Base-by-base conservation (phyloP, 2,113 vertebrate species). In the Thymallus thymallus region DNA sequence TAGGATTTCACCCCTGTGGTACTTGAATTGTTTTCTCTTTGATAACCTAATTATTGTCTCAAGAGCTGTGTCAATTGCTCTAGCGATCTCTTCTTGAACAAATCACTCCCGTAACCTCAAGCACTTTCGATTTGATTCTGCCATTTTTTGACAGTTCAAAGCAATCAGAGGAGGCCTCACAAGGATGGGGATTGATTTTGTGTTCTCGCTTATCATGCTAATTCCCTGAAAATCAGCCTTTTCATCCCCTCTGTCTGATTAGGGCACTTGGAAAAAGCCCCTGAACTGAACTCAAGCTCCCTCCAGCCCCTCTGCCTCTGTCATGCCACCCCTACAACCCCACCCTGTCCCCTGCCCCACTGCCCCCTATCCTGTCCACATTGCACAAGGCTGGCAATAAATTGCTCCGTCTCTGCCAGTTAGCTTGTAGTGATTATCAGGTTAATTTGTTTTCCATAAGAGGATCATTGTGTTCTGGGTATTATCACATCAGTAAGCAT, bases 21-120 rank as follows among this genome's bases (percentile, higher is more conserved):
- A 98, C 97, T 98, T 97, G 97, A 98, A 99, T 97, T 98, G 98
- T 98, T 98, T 98, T 98, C 97, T 97, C 98, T 99, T 98, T 99
- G 98, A 99, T 99, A 99, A 99, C 98, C 97, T 96, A 99, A 99
- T 99, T 99, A 99, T 98, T 98, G 97, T 99, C 96, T 99, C 95
- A 96, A 99, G 97, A 98, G 97, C 97, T 98, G 96, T 98, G 98
- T 99, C 98, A 99, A 99, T 99, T 98, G 98, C 97, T 96, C 95
- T 92, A 96, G 96, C 96, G 96, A 98, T 98, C 97, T 97, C 97
- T 98, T 98, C 97, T 98, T 97, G 95, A 99, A 98, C 96, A 99
- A 98, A 99, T 99, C 96, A 98, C 96, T 98, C 96, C 98, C 93
- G 95, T 98, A 98, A 98, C 98, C 98, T 99, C 96, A 94, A 98